Evolutionary conservation across 1,140 invertebrate genomes (phyloP), one percentile per base, ranked within the genome.

Genomic region (Cherax quadricarinatus): DNA sequence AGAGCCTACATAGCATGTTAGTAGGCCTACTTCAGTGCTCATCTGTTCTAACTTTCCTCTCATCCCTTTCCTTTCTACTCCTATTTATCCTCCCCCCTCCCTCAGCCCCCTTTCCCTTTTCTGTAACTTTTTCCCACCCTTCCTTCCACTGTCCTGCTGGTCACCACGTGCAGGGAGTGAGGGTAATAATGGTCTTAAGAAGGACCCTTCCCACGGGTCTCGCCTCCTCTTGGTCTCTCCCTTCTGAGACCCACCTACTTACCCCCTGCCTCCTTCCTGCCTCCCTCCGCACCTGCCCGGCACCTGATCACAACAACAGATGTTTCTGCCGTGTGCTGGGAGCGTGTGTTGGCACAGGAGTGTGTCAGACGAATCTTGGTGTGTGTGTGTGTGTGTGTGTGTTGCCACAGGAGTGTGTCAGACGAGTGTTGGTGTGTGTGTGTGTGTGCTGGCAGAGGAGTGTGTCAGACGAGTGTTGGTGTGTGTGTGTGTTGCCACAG

Each of bases 131-230:
- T 10, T 80, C 51, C 6, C 53, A 4, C 21, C 10, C 78, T 49
- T 9, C 49, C 79, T 81, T 53, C n/a, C 79, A 21, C 41, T 48
- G 21, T 70, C 53, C 18, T 70, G 3, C 30, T 73, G 51, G 21
- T 49, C 41, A 60, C 84, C 82, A 84, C 82, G 82, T 84, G 82
- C 57, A 84, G 21, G 57, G 62, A 53, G 30, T 41, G 82, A 75
- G 84, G 66, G 84, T 12, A n/a, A 86, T 86, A 86, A 86, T 73
- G 21, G 48, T 48, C 14, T 66, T 86, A 30, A 86, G 41, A 75
- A 78, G n/a, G 70, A 79, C 70, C 51, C 48, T 87, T 87, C 85
- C 85, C 85, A 87, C 85, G 85, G 85, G 70, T 87, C 66, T 87
- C n/a, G 48, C 85, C 73, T 87, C 70, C 85, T 75, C 62, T 66